phyloP scores from a whole-genome alignment of 1,140 invertebrate species.

The Holotrichia oblita region DNA sequence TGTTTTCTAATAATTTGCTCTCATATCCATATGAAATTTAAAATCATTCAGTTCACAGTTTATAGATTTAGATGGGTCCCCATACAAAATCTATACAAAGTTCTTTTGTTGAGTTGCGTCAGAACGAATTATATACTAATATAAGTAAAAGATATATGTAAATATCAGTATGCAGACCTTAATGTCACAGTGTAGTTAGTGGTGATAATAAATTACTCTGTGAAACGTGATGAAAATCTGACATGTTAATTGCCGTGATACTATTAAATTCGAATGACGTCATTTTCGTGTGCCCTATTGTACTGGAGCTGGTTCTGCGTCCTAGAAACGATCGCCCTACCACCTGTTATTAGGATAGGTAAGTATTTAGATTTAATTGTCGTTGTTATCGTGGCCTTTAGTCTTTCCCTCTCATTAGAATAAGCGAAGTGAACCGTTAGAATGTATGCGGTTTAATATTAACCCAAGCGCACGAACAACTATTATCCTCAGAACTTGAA shows the following conservation, averaged over 20 bases:
- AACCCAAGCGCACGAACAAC: not conserved
- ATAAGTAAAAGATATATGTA: no score
- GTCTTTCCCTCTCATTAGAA: not conserved
- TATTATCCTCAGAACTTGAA: not conserved
- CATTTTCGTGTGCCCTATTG: not conserved
- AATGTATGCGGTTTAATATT: conserved; percentile 1
- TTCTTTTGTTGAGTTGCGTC: no score
- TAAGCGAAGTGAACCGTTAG: not conserved
- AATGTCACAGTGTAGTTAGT: no score
- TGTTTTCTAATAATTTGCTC: no score
- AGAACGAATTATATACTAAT: no score
- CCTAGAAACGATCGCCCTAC: conserved; percentile 10
- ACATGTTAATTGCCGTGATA: conserved; percentile 13
- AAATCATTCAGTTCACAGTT: no score
- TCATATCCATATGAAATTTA: no score
- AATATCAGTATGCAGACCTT: no score
- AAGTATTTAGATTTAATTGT: conserved; percentile 2
- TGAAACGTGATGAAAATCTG: conserved; percentile 8
- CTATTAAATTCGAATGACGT: conserved; percentile 6
- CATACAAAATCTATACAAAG: no score
- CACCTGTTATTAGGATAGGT: conserved; percentile 36
- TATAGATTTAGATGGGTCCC: no score
- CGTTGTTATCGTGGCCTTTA: not conserved
- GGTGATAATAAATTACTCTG: not conserved
- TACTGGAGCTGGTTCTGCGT: conserved; percentile 15